Base-by-base conservation (phyloP, 2,888 invertebrate genomes). In the Temnothorax unifasciatus region DNA sequence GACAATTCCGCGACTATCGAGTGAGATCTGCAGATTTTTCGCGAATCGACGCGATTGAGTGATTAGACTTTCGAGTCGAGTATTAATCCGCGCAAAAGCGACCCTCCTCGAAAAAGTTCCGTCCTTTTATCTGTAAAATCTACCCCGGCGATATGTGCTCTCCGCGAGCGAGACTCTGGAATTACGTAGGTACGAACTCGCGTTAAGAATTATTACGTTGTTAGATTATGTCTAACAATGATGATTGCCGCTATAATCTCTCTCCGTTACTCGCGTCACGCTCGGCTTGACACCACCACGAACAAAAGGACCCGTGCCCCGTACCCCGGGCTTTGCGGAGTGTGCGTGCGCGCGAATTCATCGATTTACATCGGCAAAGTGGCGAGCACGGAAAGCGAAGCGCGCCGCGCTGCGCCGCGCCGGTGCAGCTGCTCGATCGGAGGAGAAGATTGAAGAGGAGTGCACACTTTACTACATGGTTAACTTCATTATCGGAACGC, bases 301-400 rank as follows among this genome's bases (percentile, higher is more conserved):
- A 73, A 61, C 57, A 79, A 79, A 79, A 61, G 38, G 73, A 50
- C 34, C 34, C 34, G 34, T 34, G 13, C 50, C 18, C 29, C 57
- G 71, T 41, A 77, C 71, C 34, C 34, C 34, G 6, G 59, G 21
- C 52, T 9, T 18, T 13, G 76, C 34, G 11, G 25, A 73, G 73
- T 50, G 79, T 52, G 79, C 57, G 79, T 54, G 79, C 79, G 79
- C 73, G 79, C 79, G 74, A 81, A 81, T 71, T 81, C 79, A 81
- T 81, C 79, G 79, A 81, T 81, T 81, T 73, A 81, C 79, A 81
- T 81, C 79, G 59, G 73, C 79, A 81, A 81, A 81, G 79, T 81
- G 79, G 79, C 79, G 73, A 73, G 79, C 73, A 73, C 47, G 79
- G 34, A 81, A 81, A 81, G 74, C 79, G 79, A 71, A 71, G 47